Base-by-base conservation (phyloP, 2,113 vertebrate genomes). In the Melierax canorus region DNA sequence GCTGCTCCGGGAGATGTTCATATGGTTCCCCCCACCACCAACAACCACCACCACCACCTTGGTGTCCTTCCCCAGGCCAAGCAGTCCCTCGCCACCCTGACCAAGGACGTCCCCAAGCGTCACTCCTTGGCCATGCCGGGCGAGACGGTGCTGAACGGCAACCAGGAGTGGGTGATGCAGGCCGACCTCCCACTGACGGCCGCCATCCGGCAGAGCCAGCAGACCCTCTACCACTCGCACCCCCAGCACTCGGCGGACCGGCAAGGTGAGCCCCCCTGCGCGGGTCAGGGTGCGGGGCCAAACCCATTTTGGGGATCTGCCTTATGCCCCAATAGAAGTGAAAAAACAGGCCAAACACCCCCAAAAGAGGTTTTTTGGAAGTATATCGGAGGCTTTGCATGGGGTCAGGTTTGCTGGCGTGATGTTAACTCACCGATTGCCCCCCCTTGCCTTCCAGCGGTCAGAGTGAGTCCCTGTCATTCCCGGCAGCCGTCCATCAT, bases 141-240 rank as follows among this genome's bases (percentile, higher is more conserved):
- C 1, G 99, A 99, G 97, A 98, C 99, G 1, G 99, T 99, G 96
- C 98, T 99, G 94, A 99, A 99, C 4, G 99, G 99, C 89, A 99
- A 99, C 98, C 99, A 99, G 98, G 99, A 99, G 98, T 99, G 99
- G 99, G 99, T 99, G 98, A 99, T 99, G 98, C 99, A 99, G 94
- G 99, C 99, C 0, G 99, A 99, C 98, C 99, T 99, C 76, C 99
- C 99, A 1, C 98, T 99, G 95, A 99, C 99, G 0, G 99, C 99
- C 1, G 99, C 99, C 93, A 99, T 99, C 98, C 98, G 99, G 83
- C 99, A 99, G 98, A 99, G 99, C 97, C 99, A 99, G 98, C 99
- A 99, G 98, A 99, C 99, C 2, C 99, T 99, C 53, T 99, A 99
- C 97, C 98, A 99, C 67, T 98, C 98, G 1, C 99, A 99, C 96